Conservation (phyloP, 2,113 vertebrate species). For the Oxyura jamaicensis region DNA sequence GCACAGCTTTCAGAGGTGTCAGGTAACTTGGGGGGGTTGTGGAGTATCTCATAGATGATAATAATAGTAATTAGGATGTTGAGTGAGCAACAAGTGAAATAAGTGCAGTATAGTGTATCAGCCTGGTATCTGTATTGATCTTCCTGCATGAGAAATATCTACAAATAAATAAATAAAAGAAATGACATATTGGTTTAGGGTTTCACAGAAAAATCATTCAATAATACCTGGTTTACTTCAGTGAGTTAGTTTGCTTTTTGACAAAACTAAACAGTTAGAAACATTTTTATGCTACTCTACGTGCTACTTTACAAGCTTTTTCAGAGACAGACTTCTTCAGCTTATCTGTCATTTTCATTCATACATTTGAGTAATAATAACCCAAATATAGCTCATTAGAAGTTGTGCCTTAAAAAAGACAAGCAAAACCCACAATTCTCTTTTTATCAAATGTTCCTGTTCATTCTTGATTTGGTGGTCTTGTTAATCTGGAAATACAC, state of each 20-base stretch:
- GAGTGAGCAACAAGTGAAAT: neutral
- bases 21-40: neutral
- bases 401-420: neutral
- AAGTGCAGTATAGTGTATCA: neutral
- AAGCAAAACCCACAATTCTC: rapidly evolving
- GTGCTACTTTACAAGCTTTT: neutral
- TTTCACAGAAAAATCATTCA: neutral
- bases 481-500: neutral
- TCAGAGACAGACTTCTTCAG: neutral
- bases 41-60: neutral
- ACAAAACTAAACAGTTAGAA: neutral
- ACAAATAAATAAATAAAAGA: neutral
- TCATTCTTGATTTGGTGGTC: neutral
- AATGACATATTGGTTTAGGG: neutral
- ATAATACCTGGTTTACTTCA: neutral
- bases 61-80: neutral
- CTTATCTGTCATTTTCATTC: neutral
- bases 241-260: neutral
- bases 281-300: too few species aligned
- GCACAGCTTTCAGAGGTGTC: neutral
- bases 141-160: neutral
- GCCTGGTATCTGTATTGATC: neutral
- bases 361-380: neutral
- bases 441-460: neutral
- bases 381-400: neutral